Evolutionary conservation across 2,797 vertebrate genomes (phyloP).

Genomic region (Esox masquinongy): DNA sequence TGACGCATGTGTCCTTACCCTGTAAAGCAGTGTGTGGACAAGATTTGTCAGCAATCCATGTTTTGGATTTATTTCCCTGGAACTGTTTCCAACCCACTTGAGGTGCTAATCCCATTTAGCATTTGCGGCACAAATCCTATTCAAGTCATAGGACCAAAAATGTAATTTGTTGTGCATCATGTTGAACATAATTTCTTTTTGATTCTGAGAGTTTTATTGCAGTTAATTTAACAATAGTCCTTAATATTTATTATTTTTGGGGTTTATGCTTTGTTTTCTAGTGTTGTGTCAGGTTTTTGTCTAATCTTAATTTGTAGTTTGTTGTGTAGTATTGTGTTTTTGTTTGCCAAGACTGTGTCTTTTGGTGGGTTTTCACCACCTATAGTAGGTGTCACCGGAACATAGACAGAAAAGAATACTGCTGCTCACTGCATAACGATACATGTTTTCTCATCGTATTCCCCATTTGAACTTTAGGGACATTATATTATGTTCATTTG

Average conservation of each 20-base stretch:
- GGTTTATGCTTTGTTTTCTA: background rate
- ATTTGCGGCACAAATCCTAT: no score
- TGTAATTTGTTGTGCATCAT: no score
- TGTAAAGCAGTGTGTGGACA: no score
- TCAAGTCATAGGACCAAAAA: no score
- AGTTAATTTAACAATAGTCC: background rate
- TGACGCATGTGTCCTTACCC: no score
- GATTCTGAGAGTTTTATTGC: background rate
- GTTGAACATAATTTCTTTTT: background rate
- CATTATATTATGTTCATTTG: background rate
- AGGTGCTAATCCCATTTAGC: no score
- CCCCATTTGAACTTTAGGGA: background rate
- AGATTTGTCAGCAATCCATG: no score
- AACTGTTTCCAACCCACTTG: no score
- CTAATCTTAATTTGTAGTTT: background rate
- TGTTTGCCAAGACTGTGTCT: background rate
- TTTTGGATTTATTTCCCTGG: no score
- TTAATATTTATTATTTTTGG: background rate
- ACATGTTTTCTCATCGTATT: background rate
- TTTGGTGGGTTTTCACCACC: background rate
- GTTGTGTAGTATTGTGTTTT: slow-evolving; percentile 21
- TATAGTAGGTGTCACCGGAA: background rate
- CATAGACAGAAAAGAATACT: background rate
- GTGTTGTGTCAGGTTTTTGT: background rate
- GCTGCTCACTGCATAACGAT: background rate